A percentile compares a stretch with the other conserved stretches of the same genome.
These are phyloP conservation scores for Thysanoteuthis rhombus DNA, from an alignment of 2,888 invertebrate species.

Conservation along the genomic window DNA sequence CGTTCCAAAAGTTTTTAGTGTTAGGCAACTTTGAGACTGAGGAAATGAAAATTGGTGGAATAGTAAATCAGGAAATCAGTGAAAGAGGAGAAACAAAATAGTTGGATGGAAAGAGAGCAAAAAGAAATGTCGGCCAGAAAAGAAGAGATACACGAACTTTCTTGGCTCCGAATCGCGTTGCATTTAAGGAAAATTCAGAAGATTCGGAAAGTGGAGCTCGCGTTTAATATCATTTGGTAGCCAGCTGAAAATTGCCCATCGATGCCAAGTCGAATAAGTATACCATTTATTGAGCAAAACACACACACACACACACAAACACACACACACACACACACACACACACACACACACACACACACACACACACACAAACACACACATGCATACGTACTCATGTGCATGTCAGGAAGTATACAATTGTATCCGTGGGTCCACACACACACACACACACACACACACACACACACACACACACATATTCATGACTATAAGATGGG, in stretches of 20 bases:
- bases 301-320: background rate
- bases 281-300: background rate
- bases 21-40: background rate
- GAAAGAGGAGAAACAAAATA: background rate
- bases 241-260: background rate
- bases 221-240: background rate
- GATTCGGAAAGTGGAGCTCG: background rate
- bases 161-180: background rate
- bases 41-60: background rate
- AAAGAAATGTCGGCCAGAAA: background rate
- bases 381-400: background rate
- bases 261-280: background rate
- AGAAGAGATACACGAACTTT: background rate
- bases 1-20: background rate
- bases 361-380: background rate
- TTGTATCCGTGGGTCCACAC: background rate
- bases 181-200: background rate
- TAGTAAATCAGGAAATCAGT: background rate
- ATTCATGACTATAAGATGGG: rapidly evolving
- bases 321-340: background rate
- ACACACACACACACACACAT: too few relatives aligned
- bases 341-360: too few relatives aligned
- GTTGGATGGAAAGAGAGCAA: background rate
- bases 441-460: background rate
- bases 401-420: rapidly evolving